Evolutionary conservation across 2,888 invertebrate genomes (phyloP), one percentile per base, ranked within the genome.

Genomic region (Silvanus unidentatus): DNA sequence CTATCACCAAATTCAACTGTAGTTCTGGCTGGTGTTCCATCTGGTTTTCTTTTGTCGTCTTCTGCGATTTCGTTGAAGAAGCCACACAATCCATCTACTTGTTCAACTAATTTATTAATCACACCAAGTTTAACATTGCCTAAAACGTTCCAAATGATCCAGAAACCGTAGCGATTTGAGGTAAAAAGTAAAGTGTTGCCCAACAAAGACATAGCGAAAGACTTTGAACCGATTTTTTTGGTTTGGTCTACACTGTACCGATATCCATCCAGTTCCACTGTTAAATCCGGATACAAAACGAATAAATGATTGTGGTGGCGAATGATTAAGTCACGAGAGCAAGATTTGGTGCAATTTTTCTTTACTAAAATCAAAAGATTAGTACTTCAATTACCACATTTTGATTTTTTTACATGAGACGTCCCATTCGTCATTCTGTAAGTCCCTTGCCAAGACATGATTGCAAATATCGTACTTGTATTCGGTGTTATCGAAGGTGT

Each of bases 391-490:
- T 16, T 9, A 13, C 10, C 2, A 39, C 4, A n/a, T n/a, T n/a
- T n/a, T 39, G 15, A 12, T 6, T 39, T 30, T 27, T 11, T 76
- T 64, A 87, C 87, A 70, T 39, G 81, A 76, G 38, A 90, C 75
- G 39, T 77, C 78, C 88, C 90, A 92, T 29, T 80, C 75, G 37
- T 80, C 76, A 48, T 77, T 72, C 8, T 76, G 70, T 55, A 82
- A 75, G 66, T 90, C 87, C 45, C 86, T 74, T 0, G 84, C 86
- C 32, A 88, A 70, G 36, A 88, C 78, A 66, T 92, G 90, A 72
- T 84, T 82, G 68, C 91, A 92, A 11, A 86, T 78, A 55, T 89
- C 88, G 57, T 86, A 87, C 57, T 87, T 86, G 65, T 82, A 89
- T 60, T 86, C 83, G 0, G 80, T 75, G 11, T 82, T 81, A 65